Conservation (phyloP, 2,888 invertebrate genomes). For the Ryuthela nishihirai region DNA sequence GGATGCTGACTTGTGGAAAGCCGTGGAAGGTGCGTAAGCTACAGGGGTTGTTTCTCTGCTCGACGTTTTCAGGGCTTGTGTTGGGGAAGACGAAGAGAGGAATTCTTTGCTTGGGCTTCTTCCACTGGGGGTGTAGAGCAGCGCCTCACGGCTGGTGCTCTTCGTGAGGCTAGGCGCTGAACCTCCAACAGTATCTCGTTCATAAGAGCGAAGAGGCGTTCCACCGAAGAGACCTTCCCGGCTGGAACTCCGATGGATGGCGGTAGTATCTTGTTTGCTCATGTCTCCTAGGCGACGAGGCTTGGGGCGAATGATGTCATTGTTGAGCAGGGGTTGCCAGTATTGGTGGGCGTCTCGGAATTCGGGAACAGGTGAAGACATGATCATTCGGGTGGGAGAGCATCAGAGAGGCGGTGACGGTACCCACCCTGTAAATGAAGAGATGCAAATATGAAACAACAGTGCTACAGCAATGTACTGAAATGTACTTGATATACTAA, state of each 20-base stretch:
- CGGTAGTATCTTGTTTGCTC: constrained; percentile 9
- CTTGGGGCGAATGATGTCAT: constrained; percentile 80
- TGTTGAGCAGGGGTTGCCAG: constrained; percentile 63
- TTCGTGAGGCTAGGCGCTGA: constrained; percentile 11
- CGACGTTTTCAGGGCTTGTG: background rate
- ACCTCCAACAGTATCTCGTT: constrained; percentile 6
- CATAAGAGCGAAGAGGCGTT: constrained; percentile 5
- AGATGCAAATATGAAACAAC: background rate
- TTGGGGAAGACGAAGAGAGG: background rate
- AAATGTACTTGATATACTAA: too few species aligned
- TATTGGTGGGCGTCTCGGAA: constrained; percentile 51
- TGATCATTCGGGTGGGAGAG: constrained; percentile 11
- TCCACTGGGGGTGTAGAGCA: constrained; percentile 2
- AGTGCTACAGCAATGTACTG: too few species aligned
- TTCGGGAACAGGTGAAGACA: constrained; percentile 46
- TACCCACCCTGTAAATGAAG: constrained; percentile 16
- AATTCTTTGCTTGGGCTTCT: constrained; percentile 15
- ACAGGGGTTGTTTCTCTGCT: constrained; percentile 15
- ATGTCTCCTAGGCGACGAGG: constrained; percentile 66
- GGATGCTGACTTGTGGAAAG: constrained; percentile 6
- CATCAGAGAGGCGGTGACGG: constrained; percentile 20
- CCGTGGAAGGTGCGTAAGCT: constrained; percentile 1
- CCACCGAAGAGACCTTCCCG: constrained; percentile 18
- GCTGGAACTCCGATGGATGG: constrained; percentile 15
- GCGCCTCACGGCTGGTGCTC: constrained; percentile 7